phyloP scores from a whole-genome alignment of 2,888 invertebrate genomes.

The Drosophila antonietae region DNA sequence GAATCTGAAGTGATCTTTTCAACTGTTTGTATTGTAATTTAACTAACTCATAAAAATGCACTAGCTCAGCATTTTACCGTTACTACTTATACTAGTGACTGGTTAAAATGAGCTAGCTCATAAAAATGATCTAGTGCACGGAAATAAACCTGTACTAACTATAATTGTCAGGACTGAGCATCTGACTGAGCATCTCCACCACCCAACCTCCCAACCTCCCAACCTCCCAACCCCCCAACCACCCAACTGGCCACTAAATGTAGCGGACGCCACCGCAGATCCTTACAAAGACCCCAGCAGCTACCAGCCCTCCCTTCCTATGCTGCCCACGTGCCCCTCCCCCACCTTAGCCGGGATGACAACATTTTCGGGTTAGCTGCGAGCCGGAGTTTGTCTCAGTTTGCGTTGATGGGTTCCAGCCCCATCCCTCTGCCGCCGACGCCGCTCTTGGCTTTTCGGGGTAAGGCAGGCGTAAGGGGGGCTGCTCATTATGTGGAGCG shows the following conservation, averaged over 20 bases:
- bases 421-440: too few relatives aligned
- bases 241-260: neutral
- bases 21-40: neutral
- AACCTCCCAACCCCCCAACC: neutral
- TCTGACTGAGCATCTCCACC: neutral
- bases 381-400: conserved; percentile 31
- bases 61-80: too few relatives aligned
- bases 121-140: too few relatives aligned
- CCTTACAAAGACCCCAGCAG: conserved; percentile 5
- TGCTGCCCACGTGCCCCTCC: neutral
- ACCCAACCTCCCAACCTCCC: neutral
- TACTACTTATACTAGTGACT: too few relatives aligned
- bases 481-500: conserved; percentile 42
- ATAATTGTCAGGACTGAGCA: neutral
- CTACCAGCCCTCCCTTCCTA: neutral
- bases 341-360: conserved; percentile 8
- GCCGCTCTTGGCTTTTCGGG: neutral
- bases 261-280: neutral
- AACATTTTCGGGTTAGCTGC: conserved; percentile 27
- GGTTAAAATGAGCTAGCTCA: neutral
- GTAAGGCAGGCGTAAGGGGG: conserved; percentile 5
- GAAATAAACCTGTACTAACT: neutral
- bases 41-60: neutral
- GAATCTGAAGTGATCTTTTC: neutral
- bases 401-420: conserved; percentile 10